Evolutionary conservation across 2,797 vertebrate species (phyloP).

Genomic region (Hirundo rustica): DNA sequence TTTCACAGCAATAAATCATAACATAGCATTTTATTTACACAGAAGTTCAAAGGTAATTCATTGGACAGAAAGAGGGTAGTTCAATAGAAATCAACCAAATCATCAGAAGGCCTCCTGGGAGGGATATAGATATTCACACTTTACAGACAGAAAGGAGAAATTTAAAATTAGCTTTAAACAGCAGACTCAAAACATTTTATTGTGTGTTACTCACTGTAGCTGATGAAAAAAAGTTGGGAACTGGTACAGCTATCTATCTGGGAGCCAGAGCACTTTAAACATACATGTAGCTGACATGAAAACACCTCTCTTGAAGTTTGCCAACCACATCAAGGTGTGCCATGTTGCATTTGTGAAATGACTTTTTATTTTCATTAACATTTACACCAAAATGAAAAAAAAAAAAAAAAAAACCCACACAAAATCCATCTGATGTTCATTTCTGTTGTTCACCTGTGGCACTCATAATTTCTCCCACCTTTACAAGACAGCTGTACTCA

Average conservation of each 20-base stretch:
- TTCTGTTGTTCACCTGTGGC: slow-evolving; percentile 30
- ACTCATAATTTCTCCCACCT: slow-evolving; percentile 48
- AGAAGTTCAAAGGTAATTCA: slow-evolving; percentile 70
- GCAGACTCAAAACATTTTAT: slow-evolving; percentile 66
- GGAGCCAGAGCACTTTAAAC: slow-evolving; percentile 69
- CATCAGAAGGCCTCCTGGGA: slow-evolving; percentile 70
- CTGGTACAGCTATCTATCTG: slow-evolving; percentile 67
- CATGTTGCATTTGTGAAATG: slow-evolving; percentile 18
- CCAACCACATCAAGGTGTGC: slow-evolving; percentile 46
- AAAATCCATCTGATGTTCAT: neutral
- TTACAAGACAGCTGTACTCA: slow-evolving; percentile 77
- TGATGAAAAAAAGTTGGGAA: slow-evolving; percentile 55
- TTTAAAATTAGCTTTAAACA: slow-evolving; percentile 79
- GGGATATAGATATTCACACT: slow-evolving; percentile 64
- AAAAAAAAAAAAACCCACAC: neutral
- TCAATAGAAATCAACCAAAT: slow-evolving; percentile 68
- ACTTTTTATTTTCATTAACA: slow-evolving; percentile 35
- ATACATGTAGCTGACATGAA: slow-evolving; percentile 53
- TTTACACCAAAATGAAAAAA: neutral
- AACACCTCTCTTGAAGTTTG: slow-evolving; percentile 54
- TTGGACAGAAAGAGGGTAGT: slow-evolving; percentile 64
- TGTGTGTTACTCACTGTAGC: slow-evolving; percentile 63
- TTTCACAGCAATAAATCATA: slow-evolving; percentile 77
- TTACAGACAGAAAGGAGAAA: slow-evolving; percentile 67
- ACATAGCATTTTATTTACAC: slow-evolving; percentile 64